Evolutionary conservation across 1,140 invertebrate species (phyloP), one percentile per base, ranked within the genome.

Genomic region (Ceratina calcarata): DNA sequence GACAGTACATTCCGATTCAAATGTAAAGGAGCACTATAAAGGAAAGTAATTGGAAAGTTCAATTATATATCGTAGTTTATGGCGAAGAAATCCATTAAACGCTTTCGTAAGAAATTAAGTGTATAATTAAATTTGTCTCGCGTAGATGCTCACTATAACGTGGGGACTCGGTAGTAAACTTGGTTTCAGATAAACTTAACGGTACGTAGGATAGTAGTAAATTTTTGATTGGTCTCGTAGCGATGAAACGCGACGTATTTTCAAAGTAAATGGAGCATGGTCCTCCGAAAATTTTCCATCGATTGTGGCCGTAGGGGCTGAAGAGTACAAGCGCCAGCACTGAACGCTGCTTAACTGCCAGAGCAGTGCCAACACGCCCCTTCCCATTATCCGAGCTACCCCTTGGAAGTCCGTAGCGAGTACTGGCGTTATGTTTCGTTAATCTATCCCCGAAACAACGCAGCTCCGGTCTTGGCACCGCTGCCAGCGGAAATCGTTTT

Each of bases 401-500:
- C 88, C 89, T 91, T 91, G 89, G 87, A 89, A 91, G 89, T 90
- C 87, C 89, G 87, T 87, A 89, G 90, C 90, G 88, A 90, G 87
- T 89, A 87, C 90, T 88, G 88, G 88, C 90, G 91, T 91, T 91
- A 92, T 92, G 89, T 92, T 92, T 93, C 91, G 92, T 93, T 92
- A 92, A 93, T 93, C 91, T 91, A 92, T 92, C 90, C 90, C 88
- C 89, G 90, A 92, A 92, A 92, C 91, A 93, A 92, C 89, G 88
- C 88, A 88, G 88, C 89, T 89, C 89, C 87, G 90, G 89, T 92
- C 91, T 93, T 93, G 91, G 91, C 91, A 92, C 88, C 84, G 89
- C 84, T 91, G 92, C 91, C 91, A 92, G 91, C 88, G 90, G 90
- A 92, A 92, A 92, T 92, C 90, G 91, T 92, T 93, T 93, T 92